phyloP scores from a whole-genome alignment of 2,797 vertebrate species.

The Scleropages formosus region DNA sequence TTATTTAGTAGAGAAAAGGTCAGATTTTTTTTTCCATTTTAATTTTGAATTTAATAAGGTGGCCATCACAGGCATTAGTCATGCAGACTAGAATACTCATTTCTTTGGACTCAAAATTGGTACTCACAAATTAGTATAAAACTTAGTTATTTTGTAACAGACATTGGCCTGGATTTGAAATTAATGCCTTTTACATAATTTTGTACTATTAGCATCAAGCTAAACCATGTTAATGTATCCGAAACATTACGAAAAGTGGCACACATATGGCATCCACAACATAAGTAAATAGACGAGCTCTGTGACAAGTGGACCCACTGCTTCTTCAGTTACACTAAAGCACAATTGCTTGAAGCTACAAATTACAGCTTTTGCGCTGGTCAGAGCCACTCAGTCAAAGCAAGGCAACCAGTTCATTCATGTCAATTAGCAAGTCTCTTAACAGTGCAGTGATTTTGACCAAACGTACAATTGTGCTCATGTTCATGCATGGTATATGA shows the following conservation, averaged over 20 bases:
- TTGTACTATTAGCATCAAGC: not conserved
- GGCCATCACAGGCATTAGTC: not conserved
- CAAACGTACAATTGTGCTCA: conserved; percentile 14
- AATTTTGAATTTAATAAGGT: conserved; percentile 16
- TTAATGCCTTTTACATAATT: not conserved
- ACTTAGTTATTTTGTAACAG: conserved; percentile 47
- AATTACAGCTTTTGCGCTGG: conserved; percentile 41
- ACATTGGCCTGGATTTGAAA: conserved; percentile 57
- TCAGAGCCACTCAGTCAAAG: conserved; percentile 54
- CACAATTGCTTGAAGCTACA: conserved; percentile 63
- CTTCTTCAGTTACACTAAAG: conserved; percentile 68
- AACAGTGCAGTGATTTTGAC: not conserved
- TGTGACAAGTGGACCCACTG: conserved; percentile 57
- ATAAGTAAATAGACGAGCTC: conserved; percentile 51
- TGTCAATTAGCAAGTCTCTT: conserved; percentile 15
- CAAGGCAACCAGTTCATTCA: not conserved
- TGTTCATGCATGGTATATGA: conserved; percentile 33
- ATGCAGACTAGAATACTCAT: not conserved
- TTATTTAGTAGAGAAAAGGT: no score
- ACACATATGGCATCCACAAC: not conserved
- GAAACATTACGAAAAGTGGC: not conserved
- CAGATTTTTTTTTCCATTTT: not conserved
- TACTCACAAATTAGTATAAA: not conserved
- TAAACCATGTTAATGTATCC: not conserved
- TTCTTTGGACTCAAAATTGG: not conserved